phyloP scores from a whole-genome alignment of 2,797 vertebrate genomes.

The Florisuga fusca region DNA sequence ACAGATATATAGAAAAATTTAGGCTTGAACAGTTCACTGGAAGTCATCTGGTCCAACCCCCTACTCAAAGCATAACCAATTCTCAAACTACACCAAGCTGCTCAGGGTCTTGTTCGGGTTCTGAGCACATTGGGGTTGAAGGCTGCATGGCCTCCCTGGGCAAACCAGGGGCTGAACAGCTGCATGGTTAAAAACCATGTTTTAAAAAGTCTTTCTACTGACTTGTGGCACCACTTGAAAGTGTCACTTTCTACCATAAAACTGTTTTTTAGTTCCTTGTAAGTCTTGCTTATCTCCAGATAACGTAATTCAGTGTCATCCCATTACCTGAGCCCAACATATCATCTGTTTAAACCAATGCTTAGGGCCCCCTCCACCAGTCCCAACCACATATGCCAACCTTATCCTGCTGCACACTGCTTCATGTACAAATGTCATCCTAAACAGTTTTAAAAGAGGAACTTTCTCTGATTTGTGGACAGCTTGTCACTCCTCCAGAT shows the following conservation, averaged over 20 bases:
- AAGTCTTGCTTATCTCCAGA: fast-evolving
- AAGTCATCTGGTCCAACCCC: neutral
- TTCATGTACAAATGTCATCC: neutral
- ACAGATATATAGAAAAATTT: neutral
- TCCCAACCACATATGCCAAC: neutral
- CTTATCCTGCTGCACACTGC: neutral
- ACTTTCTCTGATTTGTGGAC: neutral
- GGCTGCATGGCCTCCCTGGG: neutral
- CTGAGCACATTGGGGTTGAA: no score
- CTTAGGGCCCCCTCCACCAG: neutral
- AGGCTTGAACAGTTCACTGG: neutral
- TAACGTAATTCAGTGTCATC: neutral
- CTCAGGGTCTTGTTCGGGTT: neutral
- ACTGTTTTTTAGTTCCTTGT: neutral
- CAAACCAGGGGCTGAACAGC: neutral
- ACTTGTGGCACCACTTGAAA: neutral
- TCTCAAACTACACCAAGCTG: neutral
- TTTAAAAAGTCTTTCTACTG: neutral
- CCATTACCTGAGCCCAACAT: neutral
- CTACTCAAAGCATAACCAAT: neutral
- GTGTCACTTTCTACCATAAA: neutral
- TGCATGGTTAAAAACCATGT: neutral
- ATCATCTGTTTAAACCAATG: neutral
- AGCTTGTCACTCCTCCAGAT: neutral
- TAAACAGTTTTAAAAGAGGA: neutral